Evolutionary conservation across 2,888 invertebrate species (phyloP).

Genomic region (Parelbella ahira): DNA sequence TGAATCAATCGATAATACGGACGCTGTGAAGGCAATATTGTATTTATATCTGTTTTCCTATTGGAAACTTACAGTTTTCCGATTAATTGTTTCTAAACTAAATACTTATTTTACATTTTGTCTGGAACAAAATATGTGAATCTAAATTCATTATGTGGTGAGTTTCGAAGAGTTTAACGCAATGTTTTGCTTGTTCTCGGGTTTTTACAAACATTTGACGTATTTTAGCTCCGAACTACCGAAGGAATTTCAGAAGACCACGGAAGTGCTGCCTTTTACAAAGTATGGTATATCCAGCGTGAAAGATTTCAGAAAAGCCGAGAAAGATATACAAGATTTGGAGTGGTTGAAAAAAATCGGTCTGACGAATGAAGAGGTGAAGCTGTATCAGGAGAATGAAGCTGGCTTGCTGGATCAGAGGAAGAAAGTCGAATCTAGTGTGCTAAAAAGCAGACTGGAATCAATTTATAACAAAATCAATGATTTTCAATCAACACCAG

Average conservation of each 20-base stretch:
- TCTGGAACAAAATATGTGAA: slow-evolving; percentile 18
- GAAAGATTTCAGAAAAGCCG: slow-evolving; percentile 60
- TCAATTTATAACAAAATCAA: slow-evolving; percentile 55
- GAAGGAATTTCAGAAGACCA: slow-evolving; percentile 61
- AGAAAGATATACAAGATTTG: slow-evolving; percentile 54
- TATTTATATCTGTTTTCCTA: no score
- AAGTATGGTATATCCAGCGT: slow-evolving; percentile 67
- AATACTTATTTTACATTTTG: background rate
- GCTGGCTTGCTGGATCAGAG: slow-evolving; percentile 51
- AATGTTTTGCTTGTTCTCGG: slow-evolving; percentile 13
- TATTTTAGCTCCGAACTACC: slow-evolving; percentile 58
- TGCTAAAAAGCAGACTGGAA: slow-evolving; percentile 51
- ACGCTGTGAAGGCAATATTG: no score
- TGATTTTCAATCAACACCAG: slow-evolving; percentile 38
- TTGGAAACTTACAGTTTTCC: no score
- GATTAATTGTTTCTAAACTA: no score
- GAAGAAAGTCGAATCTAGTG: slow-evolving; percentile 52
- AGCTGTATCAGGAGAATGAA: slow-evolving; percentile 69
- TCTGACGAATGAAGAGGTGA: slow-evolving; percentile 69
- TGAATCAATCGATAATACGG: no score
- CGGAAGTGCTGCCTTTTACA: slow-evolving; percentile 61
- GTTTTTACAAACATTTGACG: slow-evolving; percentile 1
- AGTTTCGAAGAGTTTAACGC: slow-evolving; percentile 1
- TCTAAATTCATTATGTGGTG: slow-evolving; percentile 20
- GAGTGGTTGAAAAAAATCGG: slow-evolving; percentile 72